These are phyloP conservation scores for Hirtodrosophila histrioides DNA, from an alignment of 2,888 invertebrate species.

Conservation along the genomic window DNA sequence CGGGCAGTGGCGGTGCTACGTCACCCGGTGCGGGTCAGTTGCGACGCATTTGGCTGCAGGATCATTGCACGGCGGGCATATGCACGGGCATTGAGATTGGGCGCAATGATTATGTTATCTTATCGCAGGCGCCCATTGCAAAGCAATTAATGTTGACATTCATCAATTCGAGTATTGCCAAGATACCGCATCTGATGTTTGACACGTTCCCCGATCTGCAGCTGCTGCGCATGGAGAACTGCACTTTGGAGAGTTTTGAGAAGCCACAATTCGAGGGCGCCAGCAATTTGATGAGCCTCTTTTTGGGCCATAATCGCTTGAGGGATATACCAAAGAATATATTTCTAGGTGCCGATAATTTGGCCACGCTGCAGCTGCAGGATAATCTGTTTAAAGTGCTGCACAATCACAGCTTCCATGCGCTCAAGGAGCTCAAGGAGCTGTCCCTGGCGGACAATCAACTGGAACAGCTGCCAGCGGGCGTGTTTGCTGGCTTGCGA, in stretches of 20 bases:
- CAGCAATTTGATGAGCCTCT: conserved; percentile 82
- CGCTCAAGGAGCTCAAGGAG: conserved; percentile 80
- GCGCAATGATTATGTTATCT: conserved; percentile 82
- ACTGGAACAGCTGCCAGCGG: conserved; percentile 69
- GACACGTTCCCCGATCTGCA: conserved; percentile 83
- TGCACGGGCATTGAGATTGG: conserved; percentile 79
- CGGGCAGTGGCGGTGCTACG: conserved; percentile 15
- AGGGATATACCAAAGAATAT: conserved; percentile 82
- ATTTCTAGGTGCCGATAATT: conserved; percentile 82
- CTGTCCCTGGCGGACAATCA: conserved; percentile 78
- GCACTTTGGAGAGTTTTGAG: conserved; percentile 81
- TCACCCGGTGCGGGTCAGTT: conserved; percentile 64
- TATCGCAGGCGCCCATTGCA: conserved; percentile 78
- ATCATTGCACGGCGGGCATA: conserved; percentile 80
- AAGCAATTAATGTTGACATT: conserved; percentile 80
- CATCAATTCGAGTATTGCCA: conserved; percentile 82
- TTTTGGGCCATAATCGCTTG: conserved; percentile 77
- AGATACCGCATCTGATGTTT: conserved; percentile 83
- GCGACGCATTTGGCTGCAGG: conserved; percentile 83
- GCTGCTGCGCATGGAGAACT: conserved; percentile 82
- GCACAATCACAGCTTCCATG: conserved; percentile 81
- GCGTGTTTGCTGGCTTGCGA: conserved; percentile 72
- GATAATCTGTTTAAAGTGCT: conserved; percentile 73
- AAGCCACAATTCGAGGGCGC: conserved; percentile 83
- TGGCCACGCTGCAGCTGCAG: conserved; percentile 76